Base-by-base conservation (phyloP, 2,113 vertebrate species). In the Peromyscus californicus region DNA sequence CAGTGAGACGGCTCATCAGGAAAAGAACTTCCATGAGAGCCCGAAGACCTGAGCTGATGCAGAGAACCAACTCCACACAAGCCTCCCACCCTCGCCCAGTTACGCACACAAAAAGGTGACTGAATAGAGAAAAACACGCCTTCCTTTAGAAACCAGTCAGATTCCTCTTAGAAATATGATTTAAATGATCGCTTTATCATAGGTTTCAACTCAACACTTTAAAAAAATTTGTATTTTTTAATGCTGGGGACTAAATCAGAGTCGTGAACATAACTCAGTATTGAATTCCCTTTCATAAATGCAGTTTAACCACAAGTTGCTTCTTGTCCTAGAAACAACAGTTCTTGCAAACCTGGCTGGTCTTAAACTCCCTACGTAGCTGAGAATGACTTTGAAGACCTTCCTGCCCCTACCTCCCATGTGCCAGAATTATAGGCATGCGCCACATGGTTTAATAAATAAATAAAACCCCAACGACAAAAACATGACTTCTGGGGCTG, bases 191-290 rank as follows among this genome's bases (percentile, higher is more conserved):
- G 57, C n/a, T 91, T 93, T 48, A 48, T 48, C 29, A 61, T 93
- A 82, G 19, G 57, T 85, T 91, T 83, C 57, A 96, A 61, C 7
- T 54, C 45, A 91, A 83, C 17, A 90, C 42, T 90, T 84, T 57
- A 24, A 85, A 54, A 54, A 48, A 59, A 24, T 11, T 54, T 42
- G 16, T 42, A 57, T 39, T 65, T 87, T 67, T 12, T 17, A 78
- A 39, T 39, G 17, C 26, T 67, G 11, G 59, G 17, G 72, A 78
- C 54, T 21, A 31, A 57, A 57, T 24, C 51, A 36, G 63, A 36
- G 31, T 39, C 3, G 26, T 29, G 29, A 33, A n/a, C 8, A 85
- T 51, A 51, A 51, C 51, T 51, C 51, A 51, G 51, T 51, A 11
- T 51, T 51, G 51, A 51, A 51, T 51, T 51, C 51, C 51, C 10